phyloP scores from a whole-genome alignment of 1,140 invertebrate genomes.

The Whitmania pigra region DNA sequence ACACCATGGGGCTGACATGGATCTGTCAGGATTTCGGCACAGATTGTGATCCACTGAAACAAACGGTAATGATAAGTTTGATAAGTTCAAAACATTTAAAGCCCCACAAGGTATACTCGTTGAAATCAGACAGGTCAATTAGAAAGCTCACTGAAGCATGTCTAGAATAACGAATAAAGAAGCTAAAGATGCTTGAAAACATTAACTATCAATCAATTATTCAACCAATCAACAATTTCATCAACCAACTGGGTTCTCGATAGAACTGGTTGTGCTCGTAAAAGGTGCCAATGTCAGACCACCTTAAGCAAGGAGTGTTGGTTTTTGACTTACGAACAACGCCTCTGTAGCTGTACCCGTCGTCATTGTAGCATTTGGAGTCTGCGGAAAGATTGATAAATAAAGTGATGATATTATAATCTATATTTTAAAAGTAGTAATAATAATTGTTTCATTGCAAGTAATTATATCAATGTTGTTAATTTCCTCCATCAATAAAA shows the following conservation, averaged over 20 bases:
- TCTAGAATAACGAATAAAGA: too few relatives aligned
- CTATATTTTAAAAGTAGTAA: neutral
- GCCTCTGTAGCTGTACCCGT: neutral
- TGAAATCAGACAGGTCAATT: too few relatives aligned
- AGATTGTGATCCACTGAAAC: constrained; percentile 64
- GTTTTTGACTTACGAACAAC: neutral
- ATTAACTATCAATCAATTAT: constrained; percentile 26
- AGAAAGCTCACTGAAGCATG: too few relatives aligned
- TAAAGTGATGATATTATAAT: too few relatives aligned
- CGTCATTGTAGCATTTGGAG: neutral
- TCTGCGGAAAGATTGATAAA: too few relatives aligned
- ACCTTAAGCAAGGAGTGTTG: neutral
- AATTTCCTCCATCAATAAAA: too few relatives aligned
- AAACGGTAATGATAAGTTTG: too few relatives aligned
- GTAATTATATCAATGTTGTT: too few relatives aligned
- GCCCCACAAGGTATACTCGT: too few relatives aligned
- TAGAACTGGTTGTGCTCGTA: neutral
- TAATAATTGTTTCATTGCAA: constrained; percentile 11
- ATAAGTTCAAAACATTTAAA: too few relatives aligned
- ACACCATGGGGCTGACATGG: constrained; percentile 76
- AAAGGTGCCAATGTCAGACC: neutral
- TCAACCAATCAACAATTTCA: neutral
- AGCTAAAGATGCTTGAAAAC: too few relatives aligned
- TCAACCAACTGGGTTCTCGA: too few relatives aligned
- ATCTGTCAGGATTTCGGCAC: constrained; percentile 76